Conservation (phyloP, 1,140 invertebrate species). For the Drosophila rhopaloa region DNA sequence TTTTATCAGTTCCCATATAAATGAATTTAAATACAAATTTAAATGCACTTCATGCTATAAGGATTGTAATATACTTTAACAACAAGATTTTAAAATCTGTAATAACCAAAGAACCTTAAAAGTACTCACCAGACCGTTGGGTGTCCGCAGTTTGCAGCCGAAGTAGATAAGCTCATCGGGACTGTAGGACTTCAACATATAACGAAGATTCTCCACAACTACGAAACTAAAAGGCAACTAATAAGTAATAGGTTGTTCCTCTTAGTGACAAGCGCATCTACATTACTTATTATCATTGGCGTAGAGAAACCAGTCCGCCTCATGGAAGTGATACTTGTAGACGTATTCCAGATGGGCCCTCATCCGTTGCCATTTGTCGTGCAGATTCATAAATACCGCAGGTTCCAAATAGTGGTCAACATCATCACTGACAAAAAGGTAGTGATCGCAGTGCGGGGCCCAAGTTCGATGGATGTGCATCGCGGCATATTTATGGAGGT, state of each 20-base stretch:
- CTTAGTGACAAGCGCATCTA: too few species aligned
- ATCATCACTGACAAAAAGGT: conserved; percentile 65
- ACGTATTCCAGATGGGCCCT: conserved; percentile 55
- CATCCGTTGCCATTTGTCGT: conserved; percentile 52
- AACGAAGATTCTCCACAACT: conserved; percentile 61
- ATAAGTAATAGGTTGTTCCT: not conserved
- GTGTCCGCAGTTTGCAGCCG: conserved; percentile 56
- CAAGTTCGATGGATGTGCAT: conserved; percentile 61
- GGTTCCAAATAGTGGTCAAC: conserved; percentile 55
- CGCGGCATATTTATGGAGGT: conserved; percentile 24
- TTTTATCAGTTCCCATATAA: too few species aligned
- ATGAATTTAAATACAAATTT: too few species aligned
- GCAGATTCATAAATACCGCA: conserved; percentile 33
- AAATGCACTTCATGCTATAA: too few species aligned
- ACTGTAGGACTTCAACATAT: conserved; percentile 45
- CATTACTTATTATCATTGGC: conserved; percentile 68
- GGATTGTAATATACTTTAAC: too few species aligned
- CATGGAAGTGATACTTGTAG: conserved; percentile 52
- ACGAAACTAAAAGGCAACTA: conserved; percentile 50
- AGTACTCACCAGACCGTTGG: conserved; percentile 26
- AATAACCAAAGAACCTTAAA: not conserved
- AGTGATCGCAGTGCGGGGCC: conserved; percentile 57
- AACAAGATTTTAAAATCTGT: too few species aligned
- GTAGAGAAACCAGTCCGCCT: conserved; percentile 68
- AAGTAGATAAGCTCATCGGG: conserved; percentile 62